Evolutionary conservation across 2,113 vertebrate genomes (phyloP), one percentile per base, ranked within the genome.

Genomic region (Tenebrosternarchus preto): DNA sequence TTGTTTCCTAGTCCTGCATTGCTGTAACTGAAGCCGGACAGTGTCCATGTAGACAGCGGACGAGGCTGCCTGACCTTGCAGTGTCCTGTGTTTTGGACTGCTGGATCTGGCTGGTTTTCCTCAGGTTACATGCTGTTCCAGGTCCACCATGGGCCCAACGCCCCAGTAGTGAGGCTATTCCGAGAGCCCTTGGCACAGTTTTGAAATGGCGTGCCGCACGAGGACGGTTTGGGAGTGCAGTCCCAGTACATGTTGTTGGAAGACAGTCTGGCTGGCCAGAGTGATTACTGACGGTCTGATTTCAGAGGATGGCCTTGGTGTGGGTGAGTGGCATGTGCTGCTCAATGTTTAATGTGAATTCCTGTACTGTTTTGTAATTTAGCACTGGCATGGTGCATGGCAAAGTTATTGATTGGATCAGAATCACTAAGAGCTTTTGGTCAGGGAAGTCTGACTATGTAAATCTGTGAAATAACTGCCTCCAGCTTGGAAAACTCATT

Each of bases 221-320:
- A 61, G 50, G 17, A 36, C 33, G 8, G 57, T 27, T 73, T 39
- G 15, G 20, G 66, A 59, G 20, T 19, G 16, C 53, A 75, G 31
- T 78, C 71, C 73, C 67, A 78, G 82, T 67, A 69, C 63, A 25
- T 78, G 1, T 20, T 75, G 6, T 61, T 33, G 39, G 60, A 78
- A 39, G 66, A 73, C 69, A 25, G 39, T 71, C 46, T 61, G 61
- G 36, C 11, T 33, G 12, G 36, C 61, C 39, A 39, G 15, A 57
- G 46, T 70, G 12, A 6, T 0, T 57, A 69, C 73, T 68, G 0
- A 64, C 17, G 1, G 72, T 60, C 33, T 60, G 59, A 73, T 64
- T 63, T 27, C 57, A 67, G 31, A 24, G 0, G 61, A 64, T 31
- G 27, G 6, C 22, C 59, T 1, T 27, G 59, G 59, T 25, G 59